Evolutionary conservation across 2,888 invertebrate genomes (phyloP), one percentile per base, ranked within the genome.

Genomic region (Zonitis immaculata): DNA sequence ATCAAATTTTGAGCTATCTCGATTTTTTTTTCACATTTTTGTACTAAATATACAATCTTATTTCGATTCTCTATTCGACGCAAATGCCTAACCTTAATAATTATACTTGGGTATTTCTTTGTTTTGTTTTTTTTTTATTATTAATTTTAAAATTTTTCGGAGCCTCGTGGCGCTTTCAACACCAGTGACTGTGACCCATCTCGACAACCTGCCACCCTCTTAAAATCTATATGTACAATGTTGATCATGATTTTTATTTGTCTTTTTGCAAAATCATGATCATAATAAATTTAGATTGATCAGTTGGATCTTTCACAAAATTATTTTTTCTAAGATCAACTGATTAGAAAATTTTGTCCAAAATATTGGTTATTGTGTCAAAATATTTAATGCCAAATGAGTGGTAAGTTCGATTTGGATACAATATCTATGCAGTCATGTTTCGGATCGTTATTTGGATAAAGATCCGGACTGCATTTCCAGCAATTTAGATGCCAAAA

Each of bases 1-100:
- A 70, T 69, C 72, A 71, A 75, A 76, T 76, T 76, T 76, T 76
- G 76, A 76, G 76, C 76, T 76, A 76, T 74, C 74, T 74, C 73
- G 74, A 72, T 72, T 74, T 73, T 70, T 32, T 69, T 73, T 71
- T 61, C 61, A 61, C 59, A 64, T 70, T 72, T 71, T 74, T 73
- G 73, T 73, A 73, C 73, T 73, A 73, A 73, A 71, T 75, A 75
- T 75, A 75, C 76, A 76, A 71, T 76, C 74, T 76, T 74, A 74
- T 53, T 75, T 76, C 76, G 76, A 75, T 76, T 75, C 70, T 70
- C 76, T 76, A 76, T 75, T 32, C 75, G 75, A 76, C 74, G 69
- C 66, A 68, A 32, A 65, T 69, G 72, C 73, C 76, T 76, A 76
- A 76, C 72, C 73, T 75, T 75, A 74, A 70, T 63, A 70, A 70